Conservation (phyloP, 2,888 invertebrate species). For the Lasioglossum lativentre region DNA sequence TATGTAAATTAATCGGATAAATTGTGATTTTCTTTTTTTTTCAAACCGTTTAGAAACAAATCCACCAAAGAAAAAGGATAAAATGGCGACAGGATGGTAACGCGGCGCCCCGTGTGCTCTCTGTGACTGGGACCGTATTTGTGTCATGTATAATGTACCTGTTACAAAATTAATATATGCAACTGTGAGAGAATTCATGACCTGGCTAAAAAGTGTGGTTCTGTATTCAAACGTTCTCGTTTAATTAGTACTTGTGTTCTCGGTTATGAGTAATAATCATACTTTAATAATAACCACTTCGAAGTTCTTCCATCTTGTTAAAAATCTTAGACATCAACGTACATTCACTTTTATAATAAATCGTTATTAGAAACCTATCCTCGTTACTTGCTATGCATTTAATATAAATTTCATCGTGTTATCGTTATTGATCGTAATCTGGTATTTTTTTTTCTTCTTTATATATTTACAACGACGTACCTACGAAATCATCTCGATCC, state of each 20-base stretch:
- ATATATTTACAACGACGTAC: conserved; percentile 77
- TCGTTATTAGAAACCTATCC: conserved; percentile 83
- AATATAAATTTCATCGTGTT: conserved; percentile 79
- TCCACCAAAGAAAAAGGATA: not conserved
- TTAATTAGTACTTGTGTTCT: conserved; percentile 76
- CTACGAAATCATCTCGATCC: conserved; percentile 64
- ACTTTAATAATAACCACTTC: conserved; percentile 78
- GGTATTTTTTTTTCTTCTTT: conserved; percentile 28
- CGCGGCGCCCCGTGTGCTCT: conserved; percentile 41
- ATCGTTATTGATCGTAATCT: conserved; percentile 69
- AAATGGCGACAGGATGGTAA: conserved; percentile 2
- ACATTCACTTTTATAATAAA: conserved; percentile 84
- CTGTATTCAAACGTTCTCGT: conserved; percentile 72
- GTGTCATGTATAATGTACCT: conserved; percentile 72
- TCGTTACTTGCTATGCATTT: conserved; percentile 81
- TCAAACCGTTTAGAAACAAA: not conserved
- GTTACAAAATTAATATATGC: conserved; percentile 75
- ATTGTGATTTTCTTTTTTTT: not conserved
- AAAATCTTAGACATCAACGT: conserved; percentile 84
- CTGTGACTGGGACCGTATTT: conserved; percentile 60
- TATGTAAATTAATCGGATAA: not conserved
- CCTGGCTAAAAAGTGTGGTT: conserved; percentile 78
- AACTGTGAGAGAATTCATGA: conserved; percentile 78
- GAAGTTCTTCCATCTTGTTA: conserved; percentile 74
- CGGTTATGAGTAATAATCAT: conserved; percentile 80